Conservation (phyloP, 1,140 invertebrate genomes). For the Pollicipes pollicipes region DNA sequence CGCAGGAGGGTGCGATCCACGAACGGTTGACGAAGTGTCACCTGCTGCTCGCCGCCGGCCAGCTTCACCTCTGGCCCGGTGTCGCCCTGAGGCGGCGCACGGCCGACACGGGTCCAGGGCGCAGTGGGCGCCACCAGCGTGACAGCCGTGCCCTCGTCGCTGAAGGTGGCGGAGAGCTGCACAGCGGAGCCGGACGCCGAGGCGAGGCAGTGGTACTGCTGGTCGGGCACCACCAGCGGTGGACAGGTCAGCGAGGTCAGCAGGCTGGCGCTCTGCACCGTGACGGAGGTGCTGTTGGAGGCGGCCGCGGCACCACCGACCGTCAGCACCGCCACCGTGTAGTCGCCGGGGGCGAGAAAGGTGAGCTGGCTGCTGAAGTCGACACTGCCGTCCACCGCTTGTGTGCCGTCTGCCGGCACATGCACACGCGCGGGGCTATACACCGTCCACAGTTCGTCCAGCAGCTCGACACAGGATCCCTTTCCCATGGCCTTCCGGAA, state of each 20-base stretch:
- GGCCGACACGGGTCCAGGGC: not conserved
- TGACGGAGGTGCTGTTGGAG: not conserved
- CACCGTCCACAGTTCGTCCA: too few relatives aligned
- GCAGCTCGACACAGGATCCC: too few relatives aligned
- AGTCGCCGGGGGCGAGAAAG: not conserved
- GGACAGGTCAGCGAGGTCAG: not conserved
- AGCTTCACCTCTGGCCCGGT: not conserved
- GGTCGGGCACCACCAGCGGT: not conserved
- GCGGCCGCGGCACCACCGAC: too few relatives aligned
- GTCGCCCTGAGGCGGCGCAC: too few relatives aligned
- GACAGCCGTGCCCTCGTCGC: not conserved
- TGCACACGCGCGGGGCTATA: too few relatives aligned
- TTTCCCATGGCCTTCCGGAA: too few relatives aligned
- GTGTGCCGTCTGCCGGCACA: not conserved
- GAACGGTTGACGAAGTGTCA: not conserved
- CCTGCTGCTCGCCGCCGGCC: not conserved
- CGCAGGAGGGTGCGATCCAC: not conserved
- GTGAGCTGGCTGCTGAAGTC: not conserved
- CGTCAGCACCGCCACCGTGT: not conserved
- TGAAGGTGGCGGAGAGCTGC: not conserved
- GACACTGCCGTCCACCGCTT: too few relatives aligned
- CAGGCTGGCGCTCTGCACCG: not conserved
- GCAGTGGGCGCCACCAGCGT: not conserved
- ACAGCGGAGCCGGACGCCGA: not conserved
- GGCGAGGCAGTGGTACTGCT: not conserved